Conservation (phyloP, 2,797 vertebrate genomes). For the Prionace glauca region DNA sequence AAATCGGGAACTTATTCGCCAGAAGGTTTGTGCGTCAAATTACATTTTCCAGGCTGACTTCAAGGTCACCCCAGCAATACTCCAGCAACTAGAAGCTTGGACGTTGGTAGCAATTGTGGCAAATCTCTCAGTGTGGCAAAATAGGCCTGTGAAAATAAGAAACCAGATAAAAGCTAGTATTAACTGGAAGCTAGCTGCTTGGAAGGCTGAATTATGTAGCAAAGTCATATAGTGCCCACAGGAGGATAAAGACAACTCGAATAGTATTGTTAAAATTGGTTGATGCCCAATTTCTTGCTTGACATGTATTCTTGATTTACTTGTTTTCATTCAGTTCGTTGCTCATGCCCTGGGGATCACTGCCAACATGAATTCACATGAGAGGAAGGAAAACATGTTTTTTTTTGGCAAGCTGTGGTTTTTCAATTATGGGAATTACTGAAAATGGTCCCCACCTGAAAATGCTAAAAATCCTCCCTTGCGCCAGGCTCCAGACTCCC, state of each 20-base stretch:
- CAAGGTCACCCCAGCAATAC: background rate
- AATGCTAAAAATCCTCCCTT: background rate
- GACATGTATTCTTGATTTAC: background rate
- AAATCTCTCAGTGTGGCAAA: background rate
- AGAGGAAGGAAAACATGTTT: background rate
- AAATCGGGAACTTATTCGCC: background rate
- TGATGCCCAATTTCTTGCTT: background rate
- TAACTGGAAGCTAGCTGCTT: background rate
- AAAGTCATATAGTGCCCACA: background rate
- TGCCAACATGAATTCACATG: conserved; percentile 11
- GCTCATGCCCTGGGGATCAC: background rate
- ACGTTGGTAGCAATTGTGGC: background rate
- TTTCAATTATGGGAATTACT: conserved; percentile 11
- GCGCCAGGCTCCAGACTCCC: background rate
- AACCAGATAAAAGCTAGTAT: background rate
- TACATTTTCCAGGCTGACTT: background rate
- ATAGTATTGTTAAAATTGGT: background rate
- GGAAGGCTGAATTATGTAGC: too few species aligned
- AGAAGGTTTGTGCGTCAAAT: background rate
- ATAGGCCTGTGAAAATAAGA: background rate
- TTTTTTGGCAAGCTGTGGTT: background rate
- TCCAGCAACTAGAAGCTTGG: too few species aligned
- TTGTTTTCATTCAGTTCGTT: background rate
- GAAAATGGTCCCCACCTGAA: background rate
- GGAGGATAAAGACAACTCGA: background rate